These are phyloP conservation scores for Seira ritae DNA, from an alignment of 2,888 invertebrate genomes.

Conservation along the genomic window DNA sequence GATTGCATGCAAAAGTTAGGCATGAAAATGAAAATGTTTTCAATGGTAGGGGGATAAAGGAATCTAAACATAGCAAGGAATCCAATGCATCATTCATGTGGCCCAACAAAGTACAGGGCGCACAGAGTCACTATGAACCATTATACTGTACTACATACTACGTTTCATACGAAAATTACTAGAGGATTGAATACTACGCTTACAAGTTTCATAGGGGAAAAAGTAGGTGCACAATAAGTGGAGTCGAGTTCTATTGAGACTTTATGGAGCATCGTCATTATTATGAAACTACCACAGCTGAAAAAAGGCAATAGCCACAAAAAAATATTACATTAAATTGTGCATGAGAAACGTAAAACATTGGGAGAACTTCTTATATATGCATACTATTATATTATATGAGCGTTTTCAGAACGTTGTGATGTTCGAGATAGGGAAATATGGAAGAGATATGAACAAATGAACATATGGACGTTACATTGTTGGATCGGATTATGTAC, in stretches of 20 bases:
- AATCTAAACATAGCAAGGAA: conserved; percentile 3
- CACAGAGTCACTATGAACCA: background rate
- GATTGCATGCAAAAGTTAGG: background rate
- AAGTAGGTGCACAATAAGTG: background rate
- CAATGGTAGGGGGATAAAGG: background rate
- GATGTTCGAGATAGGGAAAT: background rate
- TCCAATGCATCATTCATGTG: conserved; percentile 6
- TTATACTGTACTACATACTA: background rate
- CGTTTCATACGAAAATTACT: too few relatives aligned
- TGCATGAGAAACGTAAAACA: conserved; percentile 2
- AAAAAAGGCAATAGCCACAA: conserved; percentile 8
- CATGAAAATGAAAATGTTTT: background rate
- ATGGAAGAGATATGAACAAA: background rate
- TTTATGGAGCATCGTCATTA: background rate
- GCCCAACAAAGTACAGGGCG: background rate
- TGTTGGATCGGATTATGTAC: too few relatives aligned
- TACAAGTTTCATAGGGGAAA: background rate
- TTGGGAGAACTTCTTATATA: too few relatives aligned
- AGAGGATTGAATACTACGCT: background rate
- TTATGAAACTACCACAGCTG: background rate
- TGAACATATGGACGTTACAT: background rate
- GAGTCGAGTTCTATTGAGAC: background rate
- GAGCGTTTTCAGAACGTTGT: background rate
- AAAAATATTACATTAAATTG: conserved; percentile 14
- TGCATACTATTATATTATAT: background rate